Base-by-base conservation (phyloP, 2,797 vertebrate species). In the Myotis pilosus region DNA sequence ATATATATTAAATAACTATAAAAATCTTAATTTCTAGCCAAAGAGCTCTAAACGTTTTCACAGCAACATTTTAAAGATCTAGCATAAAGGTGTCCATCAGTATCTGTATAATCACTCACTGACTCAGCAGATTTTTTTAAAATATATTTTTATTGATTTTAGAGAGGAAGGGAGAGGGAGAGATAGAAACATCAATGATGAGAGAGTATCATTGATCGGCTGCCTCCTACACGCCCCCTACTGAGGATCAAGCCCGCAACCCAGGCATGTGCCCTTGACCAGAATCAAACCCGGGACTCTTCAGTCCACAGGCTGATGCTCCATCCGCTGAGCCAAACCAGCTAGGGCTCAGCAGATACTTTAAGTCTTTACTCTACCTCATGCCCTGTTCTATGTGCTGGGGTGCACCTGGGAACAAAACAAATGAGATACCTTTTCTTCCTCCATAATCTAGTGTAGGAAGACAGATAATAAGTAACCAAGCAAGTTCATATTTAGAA, bases 11-110 rank as follows among this genome's bases (percentile, higher is more conserved):
- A 94, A 84, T 68, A 79, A 92, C 38, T 7, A 55, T 80, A 47
- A 89, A 96, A 95, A 78, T 95, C 79, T 72, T 71, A 74, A 86
- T 75, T 76, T 91, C 53, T 82, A 15, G 38, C 81, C 57, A 88
- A 92, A 92, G 33, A 47, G 4, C 57, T 91, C 47, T 87, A 74
- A 85, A 69, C 25, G 87, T 87, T 96, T 96, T 92, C 23, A 82
- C 8, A 49, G 60, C 75, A 94, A n/a, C 41, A 86, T 88, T 93
- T 89, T 71, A 76, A 92, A 94, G 36, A 47, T 38, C 33, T 92
- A 51, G 44, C 74, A 36, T 89, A 38, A 94, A 82, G 79, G 12
- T 68, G 28, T 69, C 11, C 20, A 23, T 51, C n/a, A 53, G 28
- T 85, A 49, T 92, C 16, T 55, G 12, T 55, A 30, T 83, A n/a